phyloP scores from a whole-genome alignment of 2,888 invertebrate genomes.

The Latrodectus hesperus region DNA sequence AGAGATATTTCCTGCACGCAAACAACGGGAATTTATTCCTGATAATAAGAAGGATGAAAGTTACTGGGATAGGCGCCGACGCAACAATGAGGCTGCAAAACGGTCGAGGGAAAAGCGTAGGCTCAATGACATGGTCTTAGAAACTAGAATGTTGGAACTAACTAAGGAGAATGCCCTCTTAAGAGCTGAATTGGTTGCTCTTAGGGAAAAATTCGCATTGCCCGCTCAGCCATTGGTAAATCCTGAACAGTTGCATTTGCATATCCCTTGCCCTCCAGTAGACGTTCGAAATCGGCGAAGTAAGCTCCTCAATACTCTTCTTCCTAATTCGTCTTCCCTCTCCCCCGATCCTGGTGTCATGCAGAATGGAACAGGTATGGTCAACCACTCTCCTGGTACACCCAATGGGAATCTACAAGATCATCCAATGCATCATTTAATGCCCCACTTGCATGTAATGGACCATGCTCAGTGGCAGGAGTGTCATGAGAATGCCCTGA shows the following conservation, averaged over 20 bases:
- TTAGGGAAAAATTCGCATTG: slow-evolving; percentile 94
- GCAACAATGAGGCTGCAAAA: slow-evolving; percentile 98
- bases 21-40: slow-evolving; percentile 96
- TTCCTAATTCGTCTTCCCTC: slow-evolving; percentile 41
- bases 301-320: slow-evolving; percentile 67
- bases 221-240: slow-evolving; percentile 89
- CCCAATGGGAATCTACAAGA: slow-evolving; percentile 12
- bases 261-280: slow-evolving; percentile 72
- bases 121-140: slow-evolving; percentile 96
- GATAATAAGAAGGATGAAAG: slow-evolving; percentile 97
- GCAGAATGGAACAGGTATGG: background rate
- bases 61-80: slow-evolving; percentile 96
- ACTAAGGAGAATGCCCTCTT: slow-evolving; percentile 96
- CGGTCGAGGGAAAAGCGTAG: slow-evolving; percentile 96
- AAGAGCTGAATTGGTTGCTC: slow-evolving; percentile 92
- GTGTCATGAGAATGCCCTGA: slow-evolving; percentile 48
- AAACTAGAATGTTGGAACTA: slow-evolving; percentile 93
- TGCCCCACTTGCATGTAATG: slow-evolving; percentile 56
- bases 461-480: slow-evolving; percentile 63
- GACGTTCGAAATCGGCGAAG: slow-evolving; percentile 59
- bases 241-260: slow-evolving; percentile 84
- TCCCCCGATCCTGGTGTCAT: slow-evolving; percentile 14
- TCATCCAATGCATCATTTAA: slow-evolving; percentile 36
- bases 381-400: slow-evolving; percentile 21
- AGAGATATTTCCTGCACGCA: slow-evolving; percentile 77